Percentiles rank a stretch among this genome's conserved stretches.
These are phyloP conservation scores for Amphipoea lucens DNA, from an alignment of 2,888 invertebrate genomes.

Conservation along the genomic window DNA sequence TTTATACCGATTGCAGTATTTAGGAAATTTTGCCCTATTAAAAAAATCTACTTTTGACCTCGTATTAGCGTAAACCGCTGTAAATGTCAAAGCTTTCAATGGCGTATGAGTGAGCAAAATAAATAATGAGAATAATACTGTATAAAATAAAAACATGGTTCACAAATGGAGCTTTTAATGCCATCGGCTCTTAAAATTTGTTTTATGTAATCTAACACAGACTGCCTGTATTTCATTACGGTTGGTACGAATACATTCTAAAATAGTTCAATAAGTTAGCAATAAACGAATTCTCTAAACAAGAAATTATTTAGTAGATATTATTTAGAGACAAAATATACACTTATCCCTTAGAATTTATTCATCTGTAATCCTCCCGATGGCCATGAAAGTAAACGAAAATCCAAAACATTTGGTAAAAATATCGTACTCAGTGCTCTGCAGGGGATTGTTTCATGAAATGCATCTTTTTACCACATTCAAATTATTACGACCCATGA, in stretches of 20 bases:
- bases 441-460: neutral
- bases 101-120: neutral
- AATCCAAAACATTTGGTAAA: conserved; percentile 1
- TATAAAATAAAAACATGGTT: neutral
- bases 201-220: conserved; percentile 9
- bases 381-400: neutral
- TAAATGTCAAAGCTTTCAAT: conserved; percentile 9
- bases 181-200: neutral
- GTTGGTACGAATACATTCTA: conserved; percentile 41
- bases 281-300: conserved; percentile 7
- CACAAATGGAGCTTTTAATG: too few species aligned
- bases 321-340: conserved; percentile 16
- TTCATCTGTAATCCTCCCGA: neutral
- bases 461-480: neutral
- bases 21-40: neutral
- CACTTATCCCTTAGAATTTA: conserved; percentile 9
- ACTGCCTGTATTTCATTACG: conserved; percentile 29
- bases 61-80: neutral
- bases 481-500: too few species aligned
- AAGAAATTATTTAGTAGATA: conserved; percentile 11
- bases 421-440: neutral
- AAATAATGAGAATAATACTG: neutral
- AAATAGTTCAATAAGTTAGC: conserved; percentile 29
- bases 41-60: neutral
- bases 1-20: neutral